Base-by-base conservation (phyloP, 2,888 invertebrate genomes). In the Argynnis bischoffii region DNA sequence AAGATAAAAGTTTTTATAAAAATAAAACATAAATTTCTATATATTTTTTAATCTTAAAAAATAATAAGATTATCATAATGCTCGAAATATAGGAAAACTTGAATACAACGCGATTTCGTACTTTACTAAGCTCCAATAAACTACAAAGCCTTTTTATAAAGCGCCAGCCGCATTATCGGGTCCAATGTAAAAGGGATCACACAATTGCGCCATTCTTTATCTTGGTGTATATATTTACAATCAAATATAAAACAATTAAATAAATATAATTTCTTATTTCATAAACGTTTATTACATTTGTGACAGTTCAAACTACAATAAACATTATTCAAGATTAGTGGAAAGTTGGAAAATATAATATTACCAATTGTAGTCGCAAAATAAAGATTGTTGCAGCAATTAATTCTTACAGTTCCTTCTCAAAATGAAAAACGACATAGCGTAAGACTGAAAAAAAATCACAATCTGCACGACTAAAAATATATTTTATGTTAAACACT, bases 51-150 rank as follows among this genome's bases (percentile, higher is more conserved):
- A 64, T 64, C 18, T 54, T 31, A 48, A 64, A 59, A 56, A 15
- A 51, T 41, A 46, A 59, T 59, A 55, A 54, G 41, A 48, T 68
- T 55, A 47, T 41, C 47, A 35, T 15, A 57, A 48, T 59, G 21
- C 48, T 69, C 55, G 46, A 60, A 50, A 64, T 60, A 60, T 60
- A 68, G 51, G 50, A 47, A 64, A 60, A 54, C 53, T 69, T n/a
- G 54, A 63, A 66, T 53, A 63, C 16, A 54, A 54, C 53, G 57
- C 57, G 54, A 66, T 69, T 60, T 61, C 54, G 66, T 63, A 53
- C 54, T 57, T 55, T 65, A 54, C 69, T 66, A 69, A 69, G 56
- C 69, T 54, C 61, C 65, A 63, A 69, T 69, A 69, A 69, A 69
- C 66, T 66, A 65, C 64, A 57, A 66, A 66, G 65, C 35, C 53